Conservation (phyloP, 2,113 vertebrate species). For the Willisornis vidua region DNA sequence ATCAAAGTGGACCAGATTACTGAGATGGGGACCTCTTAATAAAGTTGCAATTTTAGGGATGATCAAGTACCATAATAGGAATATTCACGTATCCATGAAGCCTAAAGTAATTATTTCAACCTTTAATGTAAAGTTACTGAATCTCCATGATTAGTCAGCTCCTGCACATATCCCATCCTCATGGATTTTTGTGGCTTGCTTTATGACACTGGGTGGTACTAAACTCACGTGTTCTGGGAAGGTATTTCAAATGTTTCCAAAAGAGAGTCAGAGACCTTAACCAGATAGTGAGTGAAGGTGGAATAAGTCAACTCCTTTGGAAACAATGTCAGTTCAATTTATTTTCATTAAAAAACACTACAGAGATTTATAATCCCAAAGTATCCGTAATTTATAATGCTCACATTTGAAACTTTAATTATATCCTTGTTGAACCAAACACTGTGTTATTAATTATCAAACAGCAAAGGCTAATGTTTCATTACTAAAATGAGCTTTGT, state of each 20-base stretch:
- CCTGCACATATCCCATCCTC: not conserved
- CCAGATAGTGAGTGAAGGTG: not conserved
- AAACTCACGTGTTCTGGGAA: not conserved
- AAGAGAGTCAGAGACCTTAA: not conserved
- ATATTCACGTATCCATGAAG: slow-evolving; percentile 45
- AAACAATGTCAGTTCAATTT: slow-evolving; percentile 12
- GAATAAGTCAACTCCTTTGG: not conserved
- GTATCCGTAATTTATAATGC: slow-evolving; percentile 7
- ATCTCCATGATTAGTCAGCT: not conserved
- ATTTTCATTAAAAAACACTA: slow-evolving; percentile 27
- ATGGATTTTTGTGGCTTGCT: not conserved
- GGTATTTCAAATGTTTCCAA: not conserved
- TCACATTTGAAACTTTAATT: slow-evolving; percentile 47
- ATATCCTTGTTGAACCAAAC: not conserved
- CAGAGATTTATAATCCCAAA: slow-evolving; percentile 11
- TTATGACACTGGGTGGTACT: not conserved
- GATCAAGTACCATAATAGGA: slow-evolving; percentile 45
- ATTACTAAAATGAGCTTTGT: not conserved
- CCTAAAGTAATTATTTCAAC: slow-evolving; percentile 40
- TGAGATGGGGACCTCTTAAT: slow-evolving; percentile 12
- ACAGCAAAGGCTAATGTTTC: not conserved
- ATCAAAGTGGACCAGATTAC: slow-evolving; percentile 8
- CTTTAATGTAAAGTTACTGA: slow-evolving; percentile 13
- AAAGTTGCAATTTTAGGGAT: slow-evolving; percentile 47
- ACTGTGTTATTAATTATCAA: slow-evolving; percentile 5